Evolutionary conservation across 92 coral and sea anemone species (phyloP).

Genomic region (Parazoanthus darwini): DNA sequence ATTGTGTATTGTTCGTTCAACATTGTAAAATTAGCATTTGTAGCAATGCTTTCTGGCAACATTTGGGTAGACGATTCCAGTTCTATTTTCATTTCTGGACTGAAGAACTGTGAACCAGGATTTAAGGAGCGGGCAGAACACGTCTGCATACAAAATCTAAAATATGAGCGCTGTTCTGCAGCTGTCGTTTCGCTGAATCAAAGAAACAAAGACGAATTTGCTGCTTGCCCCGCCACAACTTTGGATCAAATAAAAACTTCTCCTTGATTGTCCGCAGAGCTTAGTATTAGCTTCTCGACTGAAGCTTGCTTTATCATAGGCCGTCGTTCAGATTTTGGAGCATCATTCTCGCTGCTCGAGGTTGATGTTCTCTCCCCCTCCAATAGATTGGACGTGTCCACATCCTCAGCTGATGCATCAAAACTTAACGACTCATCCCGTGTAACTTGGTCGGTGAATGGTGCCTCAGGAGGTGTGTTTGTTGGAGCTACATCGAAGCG

Average conservation of each 20-base stretch:
- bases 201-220: neutral
- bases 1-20: no score
- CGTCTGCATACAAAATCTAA: no score
- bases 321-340: neutral
- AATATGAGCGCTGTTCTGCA: no score
- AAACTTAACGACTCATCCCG: neutral
- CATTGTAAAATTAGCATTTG: no score
- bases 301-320: slow-evolving; percentile 38
- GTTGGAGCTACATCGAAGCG: neutral
- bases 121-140: no score
- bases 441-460: neutral
- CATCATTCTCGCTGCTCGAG: slow-evolving; percentile 4
- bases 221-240: neutral
- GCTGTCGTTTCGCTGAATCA: neutral
- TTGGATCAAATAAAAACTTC: slow-evolving; percentile 25
- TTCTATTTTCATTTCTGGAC: no score
- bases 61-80: no score
- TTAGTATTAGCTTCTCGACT: neutral
- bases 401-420: slow-evolving; percentile 4
- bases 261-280: neutral
- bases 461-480: neutral
- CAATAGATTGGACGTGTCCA: neutral
- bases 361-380: neutral
- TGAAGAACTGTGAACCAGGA: no score
- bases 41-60: no score